A percentile compares a stretch with the other conserved stretches of the same genome.
phyloP scores from a whole-genome alignment of 2,113 vertebrate genomes.

The Hippocampus abdominalis region DNA sequence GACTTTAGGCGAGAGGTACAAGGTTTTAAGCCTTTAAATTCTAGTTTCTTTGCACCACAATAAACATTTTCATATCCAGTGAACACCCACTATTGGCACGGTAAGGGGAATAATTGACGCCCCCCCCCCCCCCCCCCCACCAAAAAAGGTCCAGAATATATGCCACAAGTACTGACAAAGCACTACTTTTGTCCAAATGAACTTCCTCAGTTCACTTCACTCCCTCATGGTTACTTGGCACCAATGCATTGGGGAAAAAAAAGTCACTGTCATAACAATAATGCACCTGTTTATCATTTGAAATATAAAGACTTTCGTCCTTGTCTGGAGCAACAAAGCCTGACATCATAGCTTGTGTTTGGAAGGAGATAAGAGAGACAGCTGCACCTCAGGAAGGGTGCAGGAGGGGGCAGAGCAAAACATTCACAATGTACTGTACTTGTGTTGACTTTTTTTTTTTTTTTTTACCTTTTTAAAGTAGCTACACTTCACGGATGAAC shows the following conservation, averaged over 20 bases:
- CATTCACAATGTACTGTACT: neutral
- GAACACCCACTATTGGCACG: too few species aligned
- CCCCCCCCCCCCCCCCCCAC: too few species aligned
- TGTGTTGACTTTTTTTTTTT: too few species aligned
- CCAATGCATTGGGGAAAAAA: neutral
- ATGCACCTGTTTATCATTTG: neutral
- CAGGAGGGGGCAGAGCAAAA: neutral
- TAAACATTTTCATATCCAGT: too few species aligned
- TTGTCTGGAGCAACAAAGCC: slow-evolving; percentile 2
- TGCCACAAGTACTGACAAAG: neutral
- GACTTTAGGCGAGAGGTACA: too few species aligned
- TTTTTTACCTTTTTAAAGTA: neutral
- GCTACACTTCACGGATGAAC: neutral
- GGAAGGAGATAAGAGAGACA: slow-evolving; percentile 31
- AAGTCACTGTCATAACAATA: neutral
- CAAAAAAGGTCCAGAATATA: neutral
- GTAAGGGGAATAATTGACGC: too few species aligned
- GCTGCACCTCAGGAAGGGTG: slow-evolving; percentile 26
- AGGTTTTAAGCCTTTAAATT: too few species aligned
- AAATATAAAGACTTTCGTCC: slow-evolving; percentile 12
- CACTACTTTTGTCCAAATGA: neutral
- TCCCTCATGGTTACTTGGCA: neutral
- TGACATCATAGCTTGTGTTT: neutral
- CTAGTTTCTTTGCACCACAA: too few species aligned
- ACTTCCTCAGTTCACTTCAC: neutral